A percentile compares a stretch with the other conserved stretches of the same genome.
Evolutionary conservation across 1,140 invertebrate species (phyloP).

Genomic region (Drosophila punjabiensis): DNA sequence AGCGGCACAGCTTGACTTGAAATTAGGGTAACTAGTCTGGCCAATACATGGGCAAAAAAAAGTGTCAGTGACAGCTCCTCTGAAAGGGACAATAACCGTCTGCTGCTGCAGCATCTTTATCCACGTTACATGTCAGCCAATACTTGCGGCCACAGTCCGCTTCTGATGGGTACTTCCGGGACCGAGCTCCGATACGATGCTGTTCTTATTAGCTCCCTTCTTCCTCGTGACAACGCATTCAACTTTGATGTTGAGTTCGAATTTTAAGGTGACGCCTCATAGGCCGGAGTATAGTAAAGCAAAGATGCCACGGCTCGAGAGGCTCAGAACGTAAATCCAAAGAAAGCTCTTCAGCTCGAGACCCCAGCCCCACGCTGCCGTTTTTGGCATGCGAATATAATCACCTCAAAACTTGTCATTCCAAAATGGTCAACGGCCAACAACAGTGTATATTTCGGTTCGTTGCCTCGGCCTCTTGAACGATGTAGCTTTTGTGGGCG

Average conservation of each 20-base stretch:
- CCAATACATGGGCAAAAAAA: neutral
- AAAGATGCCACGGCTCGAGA: neutral
- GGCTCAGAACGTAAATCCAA: conserved; percentile 17
- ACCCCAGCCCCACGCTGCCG: conserved; percentile 1
- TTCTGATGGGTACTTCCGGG: conserved; percentile 8
- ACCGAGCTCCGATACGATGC: neutral
- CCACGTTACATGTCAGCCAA: neutral
- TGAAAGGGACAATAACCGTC: neutral
- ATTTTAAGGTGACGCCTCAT: conserved; percentile 19
- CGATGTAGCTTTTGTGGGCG: conserved; percentile 18
- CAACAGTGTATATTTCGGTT: conserved; percentile 17
- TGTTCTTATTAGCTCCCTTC: conserved; percentile 14
- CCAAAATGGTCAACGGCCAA: conserved; percentile 41
- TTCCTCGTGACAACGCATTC: conserved; percentile 5
- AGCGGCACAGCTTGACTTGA: conserved; percentile 27
- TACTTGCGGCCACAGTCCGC: neutral
- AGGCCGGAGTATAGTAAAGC: conserved; percentile 11
- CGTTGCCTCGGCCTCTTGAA: conserved; percentile 31
- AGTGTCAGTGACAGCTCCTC: conserved; percentile 20
- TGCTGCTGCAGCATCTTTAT: neutral
- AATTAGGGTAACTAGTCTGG: conserved; percentile 34
- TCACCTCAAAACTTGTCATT: conserved; percentile 48
- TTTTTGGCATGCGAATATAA: conserved; percentile 31
- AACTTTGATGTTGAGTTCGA: conserved; percentile 17
- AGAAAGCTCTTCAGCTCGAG: conserved; percentile 19